Percentiles rank a stretch among this genome's conserved stretches.
Evolutionary conservation across 2,888 invertebrate genomes (phyloP).

Genomic region (Amblyjoppa fuscipennis): DNA sequence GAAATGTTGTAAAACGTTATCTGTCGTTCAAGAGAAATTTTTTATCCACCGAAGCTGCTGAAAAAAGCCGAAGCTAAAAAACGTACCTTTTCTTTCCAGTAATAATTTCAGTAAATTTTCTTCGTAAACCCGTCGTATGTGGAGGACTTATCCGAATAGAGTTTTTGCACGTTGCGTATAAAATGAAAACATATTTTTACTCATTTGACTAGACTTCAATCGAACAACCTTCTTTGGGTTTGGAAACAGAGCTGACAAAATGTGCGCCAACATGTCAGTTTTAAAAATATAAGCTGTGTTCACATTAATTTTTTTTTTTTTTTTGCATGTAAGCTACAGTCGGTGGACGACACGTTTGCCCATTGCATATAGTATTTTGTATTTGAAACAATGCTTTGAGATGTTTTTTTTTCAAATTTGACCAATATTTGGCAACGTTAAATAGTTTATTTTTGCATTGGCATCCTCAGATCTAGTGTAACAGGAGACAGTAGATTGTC

Average conservation of each 20-base stretch:
- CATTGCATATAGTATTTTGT: slow-evolving; percentile 20
- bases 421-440: slow-evolving; percentile 57
- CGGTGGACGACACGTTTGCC: background rate
- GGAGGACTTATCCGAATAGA: background rate
- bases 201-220: background rate
- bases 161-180: background rate
- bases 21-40: too few relatives aligned
- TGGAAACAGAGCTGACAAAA: background rate
- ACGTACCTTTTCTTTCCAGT: too few relatives aligned
- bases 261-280: background rate
- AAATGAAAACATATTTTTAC: background rate
- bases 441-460: slow-evolving; percentile 76
- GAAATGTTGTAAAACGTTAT: too few relatives aligned
- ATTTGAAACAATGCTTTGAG: slow-evolving; percentile 26
- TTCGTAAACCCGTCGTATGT: too few relatives aligned
- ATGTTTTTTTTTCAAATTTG: slow-evolving; percentile 33
- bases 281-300: background rate
- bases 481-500: slow-evolving; percentile 79
- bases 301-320: background rate
- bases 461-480: slow-evolving; percentile 77
- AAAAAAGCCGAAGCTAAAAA: too few relatives aligned
- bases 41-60: too few relatives aligned
- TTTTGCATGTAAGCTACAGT: background rate
- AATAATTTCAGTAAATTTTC: too few relatives aligned
- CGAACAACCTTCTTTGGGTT: background rate